phyloP scores from a whole-genome alignment of 2,113 vertebrate species.

The Piprites chloris region DNA sequence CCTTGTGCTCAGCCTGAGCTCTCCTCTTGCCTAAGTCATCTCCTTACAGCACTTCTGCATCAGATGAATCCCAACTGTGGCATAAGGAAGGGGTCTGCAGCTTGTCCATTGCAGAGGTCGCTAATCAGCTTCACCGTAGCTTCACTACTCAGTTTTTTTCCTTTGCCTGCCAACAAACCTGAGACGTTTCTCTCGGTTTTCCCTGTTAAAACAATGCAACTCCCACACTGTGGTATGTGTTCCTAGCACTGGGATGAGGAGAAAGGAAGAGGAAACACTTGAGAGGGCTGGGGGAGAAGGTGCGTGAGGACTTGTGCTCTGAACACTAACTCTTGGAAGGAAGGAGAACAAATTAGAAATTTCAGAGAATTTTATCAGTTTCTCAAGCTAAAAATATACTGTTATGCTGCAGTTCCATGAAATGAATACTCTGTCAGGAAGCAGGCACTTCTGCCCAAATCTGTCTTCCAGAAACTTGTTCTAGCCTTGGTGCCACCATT shows the following conservation, averaged over 20 bases:
- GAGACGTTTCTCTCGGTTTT: not conserved
- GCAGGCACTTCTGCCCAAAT: not conserved
- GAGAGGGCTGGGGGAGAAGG: not conserved
- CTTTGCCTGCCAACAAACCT: not conserved
- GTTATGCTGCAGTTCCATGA: not conserved
- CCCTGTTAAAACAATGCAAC: not conserved
- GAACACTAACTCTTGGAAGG: not conserved
- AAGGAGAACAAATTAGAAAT: not conserved
- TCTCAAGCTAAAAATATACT: not conserved
- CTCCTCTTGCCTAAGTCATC: not conserved
- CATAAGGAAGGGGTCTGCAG: not conserved
- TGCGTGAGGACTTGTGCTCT: not conserved
- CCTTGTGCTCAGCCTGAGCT: not conserved
- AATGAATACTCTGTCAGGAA: not conserved
- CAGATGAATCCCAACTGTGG: not conserved
- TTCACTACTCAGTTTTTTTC: not conserved
- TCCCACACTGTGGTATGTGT: not conserved
- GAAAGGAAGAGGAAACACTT: not conserved
- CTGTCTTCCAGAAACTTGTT: not conserved
- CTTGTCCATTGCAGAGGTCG: not conserved
- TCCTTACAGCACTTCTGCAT: not conserved
- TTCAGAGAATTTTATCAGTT: not conserved
- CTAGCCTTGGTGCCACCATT: not conserved
- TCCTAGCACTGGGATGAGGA: not conserved
- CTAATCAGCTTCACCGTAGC: not conserved